These are phyloP conservation scores for Halisarca cf. caerulea DNA, from an alignment of 37 sponge, comb jelly and placozoan species.

Conservation along the genomic window DNA sequence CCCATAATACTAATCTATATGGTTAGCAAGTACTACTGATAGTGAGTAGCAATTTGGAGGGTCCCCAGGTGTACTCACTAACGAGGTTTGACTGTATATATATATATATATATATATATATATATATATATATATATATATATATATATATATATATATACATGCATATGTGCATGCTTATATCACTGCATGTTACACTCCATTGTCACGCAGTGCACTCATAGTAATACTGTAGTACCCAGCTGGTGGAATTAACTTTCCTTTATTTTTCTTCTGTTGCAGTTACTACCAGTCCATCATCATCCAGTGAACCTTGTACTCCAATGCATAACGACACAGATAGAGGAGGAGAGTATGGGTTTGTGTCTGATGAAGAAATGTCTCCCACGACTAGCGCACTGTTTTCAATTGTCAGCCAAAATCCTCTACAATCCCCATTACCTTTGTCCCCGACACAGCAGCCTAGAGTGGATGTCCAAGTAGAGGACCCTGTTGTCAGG, in stretches of 20 bases:
- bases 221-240: too few relatives aligned
- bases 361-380: not conserved
- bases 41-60: too few relatives aligned
- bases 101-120: too few relatives aligned
- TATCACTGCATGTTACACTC: too few relatives aligned
- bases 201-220: too few relatives aligned
- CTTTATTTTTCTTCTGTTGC: not conserved
- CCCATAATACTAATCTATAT: too few relatives aligned
- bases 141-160: too few relatives aligned
- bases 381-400: constrained; percentile 21
- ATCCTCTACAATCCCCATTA: not conserved
- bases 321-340: not conserved
- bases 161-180: too few relatives aligned
- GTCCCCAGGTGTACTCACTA: too few relatives aligned
- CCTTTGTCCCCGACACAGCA: not conserved
- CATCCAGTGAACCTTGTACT: not conserved
- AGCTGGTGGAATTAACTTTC: not conserved
- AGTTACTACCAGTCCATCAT: not conserved
- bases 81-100: too few relatives aligned
- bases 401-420: not conserved
- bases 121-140: too few relatives aligned
- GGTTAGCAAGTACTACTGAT: too few relatives aligned
- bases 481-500: not conserved
- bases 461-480: not conserved
- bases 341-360: not conserved